A percentile compares a stretch with the other conserved stretches of the same genome.
Conservation (phyloP, 2,888 invertebrate genomes). For the Tipula unca region DNA sequence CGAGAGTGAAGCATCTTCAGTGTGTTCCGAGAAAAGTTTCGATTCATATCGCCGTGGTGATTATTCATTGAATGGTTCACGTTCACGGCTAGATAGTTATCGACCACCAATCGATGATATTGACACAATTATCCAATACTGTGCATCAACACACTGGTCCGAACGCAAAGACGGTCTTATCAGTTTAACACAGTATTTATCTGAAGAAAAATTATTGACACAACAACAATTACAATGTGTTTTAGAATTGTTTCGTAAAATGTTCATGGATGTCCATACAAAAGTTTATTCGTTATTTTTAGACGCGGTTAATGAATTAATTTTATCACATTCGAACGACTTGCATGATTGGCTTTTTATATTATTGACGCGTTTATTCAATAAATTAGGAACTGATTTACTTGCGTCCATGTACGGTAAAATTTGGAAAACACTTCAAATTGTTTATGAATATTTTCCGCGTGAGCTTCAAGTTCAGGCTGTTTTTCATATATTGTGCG, state of each 20-base stretch:
- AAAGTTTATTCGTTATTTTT: constrained; percentile 89
- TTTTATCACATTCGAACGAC: constrained; percentile 77
- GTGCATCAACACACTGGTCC: constrained; percentile 86
- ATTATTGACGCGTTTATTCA: constrained; percentile 73
- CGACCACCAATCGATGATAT: constrained; percentile 63
- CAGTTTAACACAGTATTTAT: constrained; percentile 61
- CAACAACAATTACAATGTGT: constrained; percentile 59
- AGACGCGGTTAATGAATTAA: constrained; percentile 86
- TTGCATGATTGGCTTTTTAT: constrained; percentile 91
- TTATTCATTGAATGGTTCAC: constrained; percentile 76
- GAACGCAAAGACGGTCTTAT: constrained; percentile 91
- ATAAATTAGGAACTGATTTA: constrained; percentile 85
- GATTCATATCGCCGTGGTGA: constrained; percentile 73
- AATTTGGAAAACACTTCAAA: constrained; percentile 75
- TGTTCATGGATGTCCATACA: constrained; percentile 96
- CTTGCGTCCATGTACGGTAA: constrained; percentile 87
- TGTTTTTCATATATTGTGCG: constrained; percentile 70
- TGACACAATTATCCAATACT: constrained; percentile 74
- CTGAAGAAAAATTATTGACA: constrained; percentile 49
- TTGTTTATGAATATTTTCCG: constrained; percentile 62
- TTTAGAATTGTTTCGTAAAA: constrained; percentile 89
- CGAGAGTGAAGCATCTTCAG: constrained; percentile 91
- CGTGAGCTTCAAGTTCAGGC: constrained; percentile 56
- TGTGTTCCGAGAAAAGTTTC: constrained; percentile 85
- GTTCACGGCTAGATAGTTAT: constrained; percentile 60